Base-by-base conservation (phyloP, 2,113 vertebrate genomes). In the Gymnogyps californianus region DNA sequence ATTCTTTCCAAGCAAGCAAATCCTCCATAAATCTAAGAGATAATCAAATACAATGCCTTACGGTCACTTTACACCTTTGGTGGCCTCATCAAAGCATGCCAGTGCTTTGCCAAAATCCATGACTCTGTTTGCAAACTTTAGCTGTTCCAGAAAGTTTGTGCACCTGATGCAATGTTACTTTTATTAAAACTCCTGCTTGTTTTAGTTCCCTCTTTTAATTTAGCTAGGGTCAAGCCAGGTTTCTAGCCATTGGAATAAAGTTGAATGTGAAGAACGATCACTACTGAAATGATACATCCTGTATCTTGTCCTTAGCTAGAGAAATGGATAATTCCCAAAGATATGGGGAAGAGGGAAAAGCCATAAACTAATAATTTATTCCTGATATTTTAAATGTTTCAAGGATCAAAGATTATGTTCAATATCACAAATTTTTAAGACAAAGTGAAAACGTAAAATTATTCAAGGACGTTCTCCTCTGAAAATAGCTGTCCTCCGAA, bases 1-100 rank as follows among this genome's bases (percentile, higher is more conserved):
- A 97, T 97, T 97, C 94, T 97, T 97, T 98, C 95, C 96, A 93
- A 92, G 96, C 82, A 58, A 96, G 76, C 59, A 95, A 96, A 96
- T 93, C 76, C 88, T 66, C 95, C 59, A 54, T 97, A 94, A 95
- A 96, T 90, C 94, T 90, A 28, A 61, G 67, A 96, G 93, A 96
- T 93, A 97, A 97, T 90, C 44, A 88, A 96, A 83, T 65, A 80
- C 85, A 51, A 44, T 49, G 40, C 85, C 58, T 91, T 83, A 82
- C 3, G 31, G 83, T 82, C 72, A 83, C 89, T 95, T 95, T 92
- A 95, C 76, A 85, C 91, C 83, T 96, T 83, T 28, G 8, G 58
- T 96, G 88, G 94, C 70, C 83, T 83, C 92, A 84, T 75, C 38
- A 90, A 94, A 96, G 88, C 87, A 92, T 67, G 38, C 71, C 79